Conservation (phyloP, 2,888 invertebrate genomes). For the Drosophila mimetica region DNA sequence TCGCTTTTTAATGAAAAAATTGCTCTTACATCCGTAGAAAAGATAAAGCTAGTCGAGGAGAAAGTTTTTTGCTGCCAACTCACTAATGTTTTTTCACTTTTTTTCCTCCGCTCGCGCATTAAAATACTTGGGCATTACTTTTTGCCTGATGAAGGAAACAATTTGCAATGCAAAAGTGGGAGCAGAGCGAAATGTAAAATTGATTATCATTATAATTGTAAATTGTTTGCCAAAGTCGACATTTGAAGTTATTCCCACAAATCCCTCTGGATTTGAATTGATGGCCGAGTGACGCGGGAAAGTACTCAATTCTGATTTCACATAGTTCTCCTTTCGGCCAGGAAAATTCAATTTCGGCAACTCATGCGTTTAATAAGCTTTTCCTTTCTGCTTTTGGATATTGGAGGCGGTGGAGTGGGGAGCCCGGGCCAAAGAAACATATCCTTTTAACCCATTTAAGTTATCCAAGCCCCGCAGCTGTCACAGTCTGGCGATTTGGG, state of each 20-base stretch:
- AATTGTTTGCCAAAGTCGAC: conserved; percentile 56
- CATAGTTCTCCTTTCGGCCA: conserved; percentile 16
- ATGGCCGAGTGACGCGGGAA: neutral
- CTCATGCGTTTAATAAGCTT: conserved; percentile 46
- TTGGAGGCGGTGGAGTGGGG: neutral
- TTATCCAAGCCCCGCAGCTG: conserved; percentile 78
- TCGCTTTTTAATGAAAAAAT: conserved; percentile 56
- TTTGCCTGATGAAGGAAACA: conserved; percentile 40
- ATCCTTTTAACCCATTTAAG: conserved; percentile 78
- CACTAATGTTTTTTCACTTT: conserved; percentile 48
- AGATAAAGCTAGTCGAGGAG: conserved; percentile 52
- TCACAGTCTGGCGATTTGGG: conserved; percentile 78
- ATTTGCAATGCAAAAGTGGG: conserved; percentile 59
- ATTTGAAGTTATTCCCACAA: conserved; percentile 33
- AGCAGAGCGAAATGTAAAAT: conserved; percentile 53
- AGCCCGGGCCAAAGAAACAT: conserved; percentile 31
- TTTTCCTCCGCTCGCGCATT: conserved; percentile 38
- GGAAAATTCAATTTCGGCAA: conserved; percentile 42
- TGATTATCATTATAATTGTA: conserved; percentile 79
- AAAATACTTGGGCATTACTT: conserved; percentile 65
- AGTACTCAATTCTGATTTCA: conserved; percentile 34
- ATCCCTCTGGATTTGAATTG: conserved; percentile 15
- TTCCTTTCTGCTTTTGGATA: conserved; percentile 21
- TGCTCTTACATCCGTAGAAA: conserved; percentile 33
- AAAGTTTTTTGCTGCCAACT: conserved; percentile 67